Evolutionary conservation across 1,140 invertebrate genomes (phyloP).

Genomic region (Drosophila pseudoananassae): DNA sequence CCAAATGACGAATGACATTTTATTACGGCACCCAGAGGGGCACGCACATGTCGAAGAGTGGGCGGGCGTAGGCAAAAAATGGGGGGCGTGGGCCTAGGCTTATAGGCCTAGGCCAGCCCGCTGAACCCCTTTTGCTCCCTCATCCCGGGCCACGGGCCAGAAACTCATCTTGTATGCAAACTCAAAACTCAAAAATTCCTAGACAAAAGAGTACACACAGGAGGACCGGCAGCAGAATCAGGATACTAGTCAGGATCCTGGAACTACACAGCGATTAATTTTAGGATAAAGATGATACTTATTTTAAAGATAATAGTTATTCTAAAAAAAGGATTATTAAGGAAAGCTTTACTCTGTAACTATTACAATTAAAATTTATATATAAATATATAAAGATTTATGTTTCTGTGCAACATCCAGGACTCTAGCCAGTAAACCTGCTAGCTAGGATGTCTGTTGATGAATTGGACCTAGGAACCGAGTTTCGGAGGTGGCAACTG

Average conservation of each 20-base stretch:
- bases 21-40: constrained; percentile 78
- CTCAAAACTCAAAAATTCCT: constrained; percentile 82
- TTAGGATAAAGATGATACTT: no score
- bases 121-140: background rate
- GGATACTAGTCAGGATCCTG: constrained; percentile 32
- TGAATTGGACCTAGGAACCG: constrained; percentile 70
- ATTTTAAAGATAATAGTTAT: no score
- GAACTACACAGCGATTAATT: constrained; percentile 17
- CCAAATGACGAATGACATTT: constrained; percentile 83
- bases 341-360: background rate
- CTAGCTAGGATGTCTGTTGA: constrained; percentile 70
- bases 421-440: constrained; percentile 18
- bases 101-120: constrained; percentile 3
- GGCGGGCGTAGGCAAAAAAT: constrained; percentile 3
- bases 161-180: constrained; percentile 82
- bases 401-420: constrained; percentile 18
- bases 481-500: constrained; percentile 26
- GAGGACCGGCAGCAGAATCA: constrained; percentile 47
- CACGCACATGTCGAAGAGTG: constrained; percentile 53
- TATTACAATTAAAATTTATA: background rate
- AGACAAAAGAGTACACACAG: constrained; percentile 76
- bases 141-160: constrained; percentile 36
- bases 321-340: no score
- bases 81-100: constrained; percentile 15
- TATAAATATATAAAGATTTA: background rate